Evolutionary conservation across 2,888 invertebrate species (phyloP).

Genomic region (Apamea anceps): DNA sequence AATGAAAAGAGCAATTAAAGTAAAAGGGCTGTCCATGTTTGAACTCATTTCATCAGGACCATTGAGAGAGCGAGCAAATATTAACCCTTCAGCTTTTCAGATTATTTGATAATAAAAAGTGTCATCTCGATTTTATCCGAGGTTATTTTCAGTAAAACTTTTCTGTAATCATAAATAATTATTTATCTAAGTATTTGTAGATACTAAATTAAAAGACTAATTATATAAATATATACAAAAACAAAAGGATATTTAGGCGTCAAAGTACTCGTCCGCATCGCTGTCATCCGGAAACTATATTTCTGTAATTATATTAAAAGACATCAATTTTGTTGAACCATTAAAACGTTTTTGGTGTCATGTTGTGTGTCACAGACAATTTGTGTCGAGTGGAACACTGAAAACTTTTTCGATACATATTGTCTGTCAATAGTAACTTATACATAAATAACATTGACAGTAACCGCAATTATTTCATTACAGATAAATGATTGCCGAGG

Average conservation of each 20-base stretch:
- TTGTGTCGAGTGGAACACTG: too few relatives aligned
- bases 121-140: slow-evolving; percentile 26
- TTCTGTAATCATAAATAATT: background rate
- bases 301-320: background rate
- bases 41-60: slow-evolving; percentile 32
- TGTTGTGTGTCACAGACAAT: too few relatives aligned
- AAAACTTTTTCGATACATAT: background rate
- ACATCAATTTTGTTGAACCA: background rate
- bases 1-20: slow-evolving; percentile 18
- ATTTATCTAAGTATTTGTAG: too few relatives aligned
- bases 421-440: background rate
- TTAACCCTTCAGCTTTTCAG: slow-evolving; percentile 35
- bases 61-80: slow-evolving; percentile 37
- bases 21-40: slow-evolving; percentile 34
- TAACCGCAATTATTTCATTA: background rate
- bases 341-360: background rate
- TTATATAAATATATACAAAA: too few relatives aligned
- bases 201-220: too few relatives aligned
- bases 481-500: too few relatives aligned
- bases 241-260: too few relatives aligned
- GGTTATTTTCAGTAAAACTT: slow-evolving; percentile 14
- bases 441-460: background rate
- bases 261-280: too few relatives aligned
- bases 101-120: slow-evolving; percentile 37
- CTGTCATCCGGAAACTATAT: too few relatives aligned